Evolutionary conservation across 1,140 invertebrate genomes (phyloP).

Genomic region (Dendrolimus kikuchii): DNA sequence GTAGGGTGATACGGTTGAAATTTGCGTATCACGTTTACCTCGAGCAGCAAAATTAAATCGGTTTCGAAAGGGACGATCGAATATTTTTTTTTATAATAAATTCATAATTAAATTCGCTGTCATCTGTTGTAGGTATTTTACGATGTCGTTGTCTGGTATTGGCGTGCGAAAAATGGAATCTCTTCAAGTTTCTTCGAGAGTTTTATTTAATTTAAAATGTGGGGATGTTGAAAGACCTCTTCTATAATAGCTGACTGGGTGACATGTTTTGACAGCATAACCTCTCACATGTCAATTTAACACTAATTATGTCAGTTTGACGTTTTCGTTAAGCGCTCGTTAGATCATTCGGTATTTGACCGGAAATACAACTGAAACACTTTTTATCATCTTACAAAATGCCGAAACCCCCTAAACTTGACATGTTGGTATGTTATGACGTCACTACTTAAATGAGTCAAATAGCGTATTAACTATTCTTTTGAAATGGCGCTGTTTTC

Average conservation of each 20-base stretch:
- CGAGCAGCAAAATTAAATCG: conserved; percentile 13
- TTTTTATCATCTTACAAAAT: too few relatives aligned
- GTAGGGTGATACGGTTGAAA: conserved; percentile 20
- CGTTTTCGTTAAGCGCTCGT: too few relatives aligned
- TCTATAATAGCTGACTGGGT: conserved; percentile 7
- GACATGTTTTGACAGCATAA: conserved; percentile 1
- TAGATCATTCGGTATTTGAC: too few relatives aligned
- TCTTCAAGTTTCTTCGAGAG: conserved; percentile 47
- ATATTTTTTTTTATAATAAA: conserved; percentile 62
- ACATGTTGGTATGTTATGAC: too few relatives aligned
- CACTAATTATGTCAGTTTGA: too few relatives aligned
- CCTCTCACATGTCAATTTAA: background rate
- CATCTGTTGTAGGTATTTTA: conserved; percentile 54
- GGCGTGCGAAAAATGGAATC: conserved; percentile 57
- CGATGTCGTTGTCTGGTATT: conserved; percentile 59
- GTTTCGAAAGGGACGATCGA: conserved; percentile 55
- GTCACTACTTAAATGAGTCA: too few relatives aligned
- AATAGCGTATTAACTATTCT: too few relatives aligned
- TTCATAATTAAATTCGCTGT: conserved; percentile 70
- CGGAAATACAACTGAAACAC: too few relatives aligned
- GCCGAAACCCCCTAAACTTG: too few relatives aligned
- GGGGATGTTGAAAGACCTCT: background rate
- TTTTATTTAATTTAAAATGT: conserved; percentile 50
- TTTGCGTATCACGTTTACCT: conserved; percentile 20
- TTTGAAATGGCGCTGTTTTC: too few relatives aligned